Evolutionary conservation across 1,140 invertebrate species (phyloP).

Genomic region (Drosophila navojoa): DNA sequence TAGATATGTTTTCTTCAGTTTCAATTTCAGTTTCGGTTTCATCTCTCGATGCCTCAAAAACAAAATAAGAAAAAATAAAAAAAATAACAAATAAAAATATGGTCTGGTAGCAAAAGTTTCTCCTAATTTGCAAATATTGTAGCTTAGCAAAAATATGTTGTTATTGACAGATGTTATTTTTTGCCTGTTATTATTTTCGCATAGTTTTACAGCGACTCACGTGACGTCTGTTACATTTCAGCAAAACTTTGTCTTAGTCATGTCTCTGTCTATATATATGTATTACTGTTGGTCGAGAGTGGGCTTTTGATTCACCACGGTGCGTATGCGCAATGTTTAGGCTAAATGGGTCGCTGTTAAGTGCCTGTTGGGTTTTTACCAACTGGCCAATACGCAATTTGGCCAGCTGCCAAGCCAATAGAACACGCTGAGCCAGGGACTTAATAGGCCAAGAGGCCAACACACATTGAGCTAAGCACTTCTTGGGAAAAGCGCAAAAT

Average conservation of each 20-base stretch:
- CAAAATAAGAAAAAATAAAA: slow-evolving; percentile 1
- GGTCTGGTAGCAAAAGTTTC: slow-evolving; percentile 62
- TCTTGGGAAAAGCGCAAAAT: slow-evolving; percentile 73
- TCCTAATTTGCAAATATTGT: slow-evolving; percentile 79
- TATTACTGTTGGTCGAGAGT: neutral
- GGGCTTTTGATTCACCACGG: slow-evolving; percentile 52
- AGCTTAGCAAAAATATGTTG: slow-evolving; percentile 37
- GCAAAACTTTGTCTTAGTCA: slow-evolving; percentile 56
- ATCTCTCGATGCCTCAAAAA: slow-evolving; percentile 42
- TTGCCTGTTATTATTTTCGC: slow-evolving; percentile 19
- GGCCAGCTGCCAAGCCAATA: slow-evolving; percentile 53
- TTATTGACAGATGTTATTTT: slow-evolving; percentile 28
- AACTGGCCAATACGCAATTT: slow-evolving; percentile 42
- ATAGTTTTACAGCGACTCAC: slow-evolving; percentile 68
- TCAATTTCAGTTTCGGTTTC: slow-evolving; percentile 38
- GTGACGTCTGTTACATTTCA: slow-evolving; percentile 65
- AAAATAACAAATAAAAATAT: slow-evolving; percentile 12
- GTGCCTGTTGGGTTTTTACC: slow-evolving; percentile 50
- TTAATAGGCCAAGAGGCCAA: slow-evolving; percentile 81
- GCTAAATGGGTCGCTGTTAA: slow-evolving; percentile 64
- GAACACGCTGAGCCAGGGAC: slow-evolving; percentile 54
- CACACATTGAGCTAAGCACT: neutral
- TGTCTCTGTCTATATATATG: neutral
- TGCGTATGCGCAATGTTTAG: slow-evolving; percentile 69
- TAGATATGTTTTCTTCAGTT: slow-evolving; percentile 21